Percentiles rank a stretch among this genome's conserved stretches.
These are phyloP conservation scores for Cantharis nigra DNA, from an alignment of 2,888 invertebrate species.

Conservation along the genomic window DNA sequence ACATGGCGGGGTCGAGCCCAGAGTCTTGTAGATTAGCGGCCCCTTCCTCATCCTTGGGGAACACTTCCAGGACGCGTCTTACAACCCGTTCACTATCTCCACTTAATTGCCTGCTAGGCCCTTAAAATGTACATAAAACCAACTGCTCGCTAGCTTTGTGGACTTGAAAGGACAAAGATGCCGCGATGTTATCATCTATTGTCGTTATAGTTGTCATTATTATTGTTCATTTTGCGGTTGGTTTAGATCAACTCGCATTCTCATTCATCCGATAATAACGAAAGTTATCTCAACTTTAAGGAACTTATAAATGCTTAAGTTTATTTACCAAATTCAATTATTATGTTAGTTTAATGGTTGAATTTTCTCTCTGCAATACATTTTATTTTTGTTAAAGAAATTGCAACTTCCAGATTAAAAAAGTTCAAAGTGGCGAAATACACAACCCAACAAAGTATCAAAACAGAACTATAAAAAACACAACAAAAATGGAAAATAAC, in stretches of 20 bases:
- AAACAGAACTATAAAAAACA: slow-evolving; percentile 23
- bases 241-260: slow-evolving; percentile 16
- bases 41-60: slow-evolving; percentile 49
- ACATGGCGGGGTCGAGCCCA: slow-evolving; percentile 45
- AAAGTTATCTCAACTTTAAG: slow-evolving; percentile 18
- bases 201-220: slow-evolving; percentile 38
- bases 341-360: neutral
- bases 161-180: slow-evolving; percentile 42
- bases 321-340: neutral
- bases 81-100: slow-evolving; percentile 43
- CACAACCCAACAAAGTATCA: slow-evolving; percentile 14
- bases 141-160: slow-evolving; percentile 47
- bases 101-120: slow-evolving; percentile 42
- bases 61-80: slow-evolving; percentile 53
- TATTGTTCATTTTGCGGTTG: slow-evolving; percentile 35
- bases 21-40: slow-evolving; percentile 51
- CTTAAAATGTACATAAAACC: slow-evolving; percentile 49
- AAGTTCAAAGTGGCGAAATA: neutral
- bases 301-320: slow-evolving; percentile 15
- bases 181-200: slow-evolving; percentile 40
- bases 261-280: slow-evolving; percentile 20
- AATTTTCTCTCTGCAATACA: neutral
- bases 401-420: neutral
- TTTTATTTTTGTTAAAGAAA: neutral
- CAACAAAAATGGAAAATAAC: slow-evolving; percentile 38